Conservation (phyloP, 2,113 vertebrate species). For the Buteo buteo region DNA sequence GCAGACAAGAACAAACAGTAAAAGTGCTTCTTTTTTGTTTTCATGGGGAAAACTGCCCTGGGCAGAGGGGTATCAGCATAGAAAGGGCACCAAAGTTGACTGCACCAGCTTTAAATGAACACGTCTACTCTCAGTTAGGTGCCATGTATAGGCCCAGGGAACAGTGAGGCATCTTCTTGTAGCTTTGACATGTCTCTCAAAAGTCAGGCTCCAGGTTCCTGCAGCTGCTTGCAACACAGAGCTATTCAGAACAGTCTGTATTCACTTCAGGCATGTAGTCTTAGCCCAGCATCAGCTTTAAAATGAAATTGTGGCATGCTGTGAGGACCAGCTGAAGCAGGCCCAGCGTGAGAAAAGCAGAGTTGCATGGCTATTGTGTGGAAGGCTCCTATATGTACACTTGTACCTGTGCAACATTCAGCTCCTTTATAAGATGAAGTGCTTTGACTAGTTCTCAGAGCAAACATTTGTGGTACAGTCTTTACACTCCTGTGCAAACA, state of each 20-base stretch:
- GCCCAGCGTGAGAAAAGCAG: neutral
- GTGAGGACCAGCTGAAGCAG: neutral
- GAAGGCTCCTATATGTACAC: rapidly evolving
- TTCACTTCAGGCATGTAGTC: neutral
- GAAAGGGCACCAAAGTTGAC: neutral
- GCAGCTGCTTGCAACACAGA: neutral
- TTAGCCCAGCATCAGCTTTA: neutral
- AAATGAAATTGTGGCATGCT: rapidly evolving
- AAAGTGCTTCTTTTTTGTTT: neutral
- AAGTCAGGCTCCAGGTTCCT: neutral
- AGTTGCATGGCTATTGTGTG: rapidly evolving
- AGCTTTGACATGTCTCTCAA: neutral
- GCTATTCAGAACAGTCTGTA: neutral
- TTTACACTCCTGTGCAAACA: neutral
- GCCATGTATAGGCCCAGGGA: neutral
- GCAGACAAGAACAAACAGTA: neutral
- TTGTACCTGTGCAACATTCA: neutral
- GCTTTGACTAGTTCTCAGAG: neutral
- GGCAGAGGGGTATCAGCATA: neutral
- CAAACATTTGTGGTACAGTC: neutral
- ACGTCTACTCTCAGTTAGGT: neutral
- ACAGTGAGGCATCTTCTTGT: neutral
- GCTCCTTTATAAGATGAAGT: neutral
- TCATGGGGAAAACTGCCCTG: neutral
- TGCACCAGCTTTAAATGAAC: neutral